Evolutionary conservation across 2,113 vertebrate species (phyloP), one percentile per base, ranked within the genome.

Genomic region (Numida meleagris): DNA sequence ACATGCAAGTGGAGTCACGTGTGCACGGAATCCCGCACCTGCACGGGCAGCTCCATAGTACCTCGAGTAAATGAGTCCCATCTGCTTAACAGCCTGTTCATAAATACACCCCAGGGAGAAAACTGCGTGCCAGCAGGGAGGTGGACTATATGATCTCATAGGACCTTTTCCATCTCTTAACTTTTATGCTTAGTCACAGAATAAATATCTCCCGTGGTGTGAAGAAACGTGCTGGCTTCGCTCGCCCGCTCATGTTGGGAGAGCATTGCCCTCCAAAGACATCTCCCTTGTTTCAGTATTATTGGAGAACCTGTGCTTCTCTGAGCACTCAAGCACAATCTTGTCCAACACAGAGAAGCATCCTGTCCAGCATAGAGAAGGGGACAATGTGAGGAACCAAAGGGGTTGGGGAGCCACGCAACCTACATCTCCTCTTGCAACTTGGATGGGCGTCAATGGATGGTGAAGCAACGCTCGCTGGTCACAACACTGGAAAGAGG

Each of bases 131-230:
- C 91, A 93, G 87, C 63, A 91, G 78, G 96, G 95, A 94, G 89
- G 94, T 51, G 94, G 78, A 91, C 0, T 0, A 55, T 75, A 96
- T 95, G 95, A 96, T 86, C 94, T 94, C 94, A 96, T 4, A 77
- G 89, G 89, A 93, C 72, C 85, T 95, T 94, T 95, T 95, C 95
- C 91, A 95, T 94, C 94, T 70, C 92, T 94, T 42, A 88, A 31
- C 63, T 95, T 95, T 94, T 89, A 46, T 95, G 94, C 96, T 96
- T 95, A 93, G 92, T 95, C 95, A 96, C 91, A 89, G 67, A 42
- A 78, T 31, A 95, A 95, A 86, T 15, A 83, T 88, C 95, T 89
- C 89, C 87, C 94, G 72, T 20, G 2, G 51, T 55, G 87, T 1
- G 62, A 55, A 82, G 87, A 45, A 80, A 62, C 58, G 48, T 1